Evolutionary conservation across 2,113 vertebrate species (phyloP).

Genomic region (Alethe castanea): DNA sequence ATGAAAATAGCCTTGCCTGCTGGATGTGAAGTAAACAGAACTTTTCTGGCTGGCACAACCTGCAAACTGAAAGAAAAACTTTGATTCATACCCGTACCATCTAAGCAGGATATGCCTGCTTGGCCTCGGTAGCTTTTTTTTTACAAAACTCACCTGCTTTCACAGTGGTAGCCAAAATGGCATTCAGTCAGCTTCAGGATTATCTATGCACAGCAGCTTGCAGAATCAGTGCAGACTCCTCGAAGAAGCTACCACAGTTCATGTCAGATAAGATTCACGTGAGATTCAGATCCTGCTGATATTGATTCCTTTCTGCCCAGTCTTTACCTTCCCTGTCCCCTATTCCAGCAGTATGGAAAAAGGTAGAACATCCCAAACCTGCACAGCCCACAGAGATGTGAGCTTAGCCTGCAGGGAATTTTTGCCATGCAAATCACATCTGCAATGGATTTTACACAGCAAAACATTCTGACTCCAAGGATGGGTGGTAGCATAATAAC

Average conservation of each 20-base stretch:
- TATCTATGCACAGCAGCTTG: neutral
- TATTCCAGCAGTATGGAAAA: neutral
- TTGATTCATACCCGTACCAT: neutral
- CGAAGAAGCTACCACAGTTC: neutral
- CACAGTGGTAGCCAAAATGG: neutral
- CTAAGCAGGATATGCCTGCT: neutral
- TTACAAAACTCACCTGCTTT: neutral
- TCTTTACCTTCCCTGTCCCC: neutral
- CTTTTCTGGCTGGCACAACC: neutral
- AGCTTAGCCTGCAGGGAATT: neutral
- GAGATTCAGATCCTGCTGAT: neutral
- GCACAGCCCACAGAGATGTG: neutral
- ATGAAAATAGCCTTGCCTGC: neutral
- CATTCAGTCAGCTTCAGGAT: neutral
- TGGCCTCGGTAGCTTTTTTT: fast-evolving
- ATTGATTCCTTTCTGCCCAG: neutral
- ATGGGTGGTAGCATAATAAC: neutral
- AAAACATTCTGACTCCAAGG: neutral
- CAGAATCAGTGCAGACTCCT: neutral
- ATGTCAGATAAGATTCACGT: neutral
- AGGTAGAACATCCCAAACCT: neutral
- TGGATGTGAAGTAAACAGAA: neutral
- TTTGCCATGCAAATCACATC: neutral
- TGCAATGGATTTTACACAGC: neutral
- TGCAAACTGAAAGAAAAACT: neutral